These are phyloP conservation scores for Colletes latitarsis DNA, from an alignment of 1,140 invertebrate species.

Conservation along the genomic window DNA sequence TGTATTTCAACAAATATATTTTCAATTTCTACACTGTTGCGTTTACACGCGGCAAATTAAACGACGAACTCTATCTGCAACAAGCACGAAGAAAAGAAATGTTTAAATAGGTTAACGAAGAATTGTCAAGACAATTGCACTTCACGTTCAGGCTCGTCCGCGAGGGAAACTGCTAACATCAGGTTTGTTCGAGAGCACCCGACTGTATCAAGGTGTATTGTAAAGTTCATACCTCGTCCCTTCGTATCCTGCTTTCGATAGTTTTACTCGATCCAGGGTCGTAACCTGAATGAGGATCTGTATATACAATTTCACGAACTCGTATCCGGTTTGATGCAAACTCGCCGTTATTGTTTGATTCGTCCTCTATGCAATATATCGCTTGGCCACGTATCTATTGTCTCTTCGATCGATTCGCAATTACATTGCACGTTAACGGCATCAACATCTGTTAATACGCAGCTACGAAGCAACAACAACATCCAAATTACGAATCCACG, in stretches of 20 bases:
- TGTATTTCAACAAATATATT: too few relatives aligned
- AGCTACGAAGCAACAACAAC: too few relatives aligned
- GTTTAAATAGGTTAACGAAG: neutral
- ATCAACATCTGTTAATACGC: neutral
- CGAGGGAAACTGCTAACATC: neutral
- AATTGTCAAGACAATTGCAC: slow-evolving; percentile 3
- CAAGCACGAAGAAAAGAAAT: too few relatives aligned
- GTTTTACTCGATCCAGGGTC: slow-evolving; percentile 25
- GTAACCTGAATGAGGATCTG: slow-evolving; percentile 1
- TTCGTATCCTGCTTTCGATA: slow-evolving; percentile 18
- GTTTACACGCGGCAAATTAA: too few relatives aligned
- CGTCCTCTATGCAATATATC: neutral
- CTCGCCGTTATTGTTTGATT: neutral
- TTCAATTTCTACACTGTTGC: too few relatives aligned
- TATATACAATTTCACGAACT: slow-evolving; percentile 16
- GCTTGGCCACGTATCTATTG: neutral
- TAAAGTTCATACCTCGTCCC: slow-evolving; percentile 8
- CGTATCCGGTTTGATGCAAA: neutral
- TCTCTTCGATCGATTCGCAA: slow-evolving; percentile 5
- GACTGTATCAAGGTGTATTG: slow-evolving; percentile 7
- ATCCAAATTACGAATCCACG: neutral
- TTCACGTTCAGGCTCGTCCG: neutral
- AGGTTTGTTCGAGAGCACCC: neutral
- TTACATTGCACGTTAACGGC: neutral
- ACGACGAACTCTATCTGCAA: too few relatives aligned